Percentiles rank a stretch among this genome's conserved stretches.
Evolutionary conservation across 2,888 invertebrate species (phyloP).

Genomic region (Pherbina coryleti): DNA sequence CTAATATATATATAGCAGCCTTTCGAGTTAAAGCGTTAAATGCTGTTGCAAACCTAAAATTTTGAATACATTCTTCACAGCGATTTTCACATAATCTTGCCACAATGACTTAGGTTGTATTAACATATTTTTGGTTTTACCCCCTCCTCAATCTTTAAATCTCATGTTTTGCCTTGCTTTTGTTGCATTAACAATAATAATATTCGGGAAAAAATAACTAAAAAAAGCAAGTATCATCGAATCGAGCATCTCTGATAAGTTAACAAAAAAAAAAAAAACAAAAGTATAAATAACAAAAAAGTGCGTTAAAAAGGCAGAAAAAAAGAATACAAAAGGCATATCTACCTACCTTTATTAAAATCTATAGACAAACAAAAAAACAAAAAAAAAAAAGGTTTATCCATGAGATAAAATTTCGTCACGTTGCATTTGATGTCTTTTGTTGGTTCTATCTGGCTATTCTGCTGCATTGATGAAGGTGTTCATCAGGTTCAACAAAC

Average conservation of each 20-base stretch:
- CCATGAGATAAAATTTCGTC: constrained; percentile 31
- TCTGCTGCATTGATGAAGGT: constrained; percentile 9
- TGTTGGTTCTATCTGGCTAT: background rate
- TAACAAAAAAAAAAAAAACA: constrained; percentile 11
- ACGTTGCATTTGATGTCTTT: constrained; percentile 9
- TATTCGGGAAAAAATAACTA: background rate
- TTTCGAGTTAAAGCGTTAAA: too few species aligned
- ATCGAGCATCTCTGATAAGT: constrained; percentile 26
- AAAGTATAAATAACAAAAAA: constrained; percentile 1
- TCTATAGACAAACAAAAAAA: background rate
- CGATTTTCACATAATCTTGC: background rate
- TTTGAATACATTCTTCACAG: background rate
- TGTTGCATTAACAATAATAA: background rate
- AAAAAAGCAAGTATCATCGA: constrained; percentile 15
- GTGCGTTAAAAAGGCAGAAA: background rate
- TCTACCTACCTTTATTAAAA: background rate
- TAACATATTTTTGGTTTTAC: background rate
- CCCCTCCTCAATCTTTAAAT: background rate
- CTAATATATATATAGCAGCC: too few species aligned
- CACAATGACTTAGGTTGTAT: background rate
- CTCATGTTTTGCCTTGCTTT: background rate
- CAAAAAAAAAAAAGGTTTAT: background rate
- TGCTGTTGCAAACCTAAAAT: too few species aligned
- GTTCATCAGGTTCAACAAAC: constrained; percentile 16
- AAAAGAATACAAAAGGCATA: background rate